Conservation (phyloP, 1,140 invertebrate species). For the Drosophila dunni region DNA sequence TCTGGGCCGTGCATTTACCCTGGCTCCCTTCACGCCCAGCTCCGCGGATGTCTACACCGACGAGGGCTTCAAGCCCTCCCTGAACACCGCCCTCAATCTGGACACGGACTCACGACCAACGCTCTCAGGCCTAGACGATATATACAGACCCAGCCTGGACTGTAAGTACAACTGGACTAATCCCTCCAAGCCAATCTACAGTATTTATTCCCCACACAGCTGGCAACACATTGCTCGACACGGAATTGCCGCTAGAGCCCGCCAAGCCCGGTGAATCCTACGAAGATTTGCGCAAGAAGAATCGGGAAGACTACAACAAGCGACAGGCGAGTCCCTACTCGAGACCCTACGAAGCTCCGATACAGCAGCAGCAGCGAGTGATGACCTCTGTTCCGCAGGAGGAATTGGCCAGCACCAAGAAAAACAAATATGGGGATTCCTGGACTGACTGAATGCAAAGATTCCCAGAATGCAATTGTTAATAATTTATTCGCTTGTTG, state of each 20-base stretch:
- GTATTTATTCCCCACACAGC: neutral
- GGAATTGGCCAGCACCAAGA: slow-evolving; percentile 21
- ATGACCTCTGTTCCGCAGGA: slow-evolving; percentile 10
- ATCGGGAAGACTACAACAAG: slow-evolving; percentile 87
- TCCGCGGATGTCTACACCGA: slow-evolving; percentile 84
- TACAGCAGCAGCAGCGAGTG: slow-evolving; percentile 30
- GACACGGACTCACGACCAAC: slow-evolving; percentile 84
- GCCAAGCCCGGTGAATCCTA: slow-evolving; percentile 85
- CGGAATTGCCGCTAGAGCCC: slow-evolving; percentile 67
- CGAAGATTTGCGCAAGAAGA: slow-evolving; percentile 87
- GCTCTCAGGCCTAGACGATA: slow-evolving; percentile 85
- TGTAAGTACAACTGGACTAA: slow-evolving; percentile 62
- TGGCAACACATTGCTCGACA: slow-evolving; percentile 50
- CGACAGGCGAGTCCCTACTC: slow-evolving; percentile 73
- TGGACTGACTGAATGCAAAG: slow-evolving; percentile 62
- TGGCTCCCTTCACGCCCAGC: slow-evolving; percentile 84
- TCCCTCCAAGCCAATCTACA: neutral
- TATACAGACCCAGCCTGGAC: slow-evolving; percentile 85
- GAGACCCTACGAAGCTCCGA: slow-evolving; percentile 63
- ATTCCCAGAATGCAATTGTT: slow-evolving; percentile 39
- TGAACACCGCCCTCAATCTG: slow-evolving; percentile 81
- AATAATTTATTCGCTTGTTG: slow-evolving; percentile 47
- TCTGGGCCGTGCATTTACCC: slow-evolving; percentile 84
- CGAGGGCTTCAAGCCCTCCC: slow-evolving; percentile 58
- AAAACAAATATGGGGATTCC: slow-evolving; percentile 82